Evolutionary conservation across 2,797 vertebrate genomes (phyloP).

Genomic region (Streptopelia turtur): DNA sequence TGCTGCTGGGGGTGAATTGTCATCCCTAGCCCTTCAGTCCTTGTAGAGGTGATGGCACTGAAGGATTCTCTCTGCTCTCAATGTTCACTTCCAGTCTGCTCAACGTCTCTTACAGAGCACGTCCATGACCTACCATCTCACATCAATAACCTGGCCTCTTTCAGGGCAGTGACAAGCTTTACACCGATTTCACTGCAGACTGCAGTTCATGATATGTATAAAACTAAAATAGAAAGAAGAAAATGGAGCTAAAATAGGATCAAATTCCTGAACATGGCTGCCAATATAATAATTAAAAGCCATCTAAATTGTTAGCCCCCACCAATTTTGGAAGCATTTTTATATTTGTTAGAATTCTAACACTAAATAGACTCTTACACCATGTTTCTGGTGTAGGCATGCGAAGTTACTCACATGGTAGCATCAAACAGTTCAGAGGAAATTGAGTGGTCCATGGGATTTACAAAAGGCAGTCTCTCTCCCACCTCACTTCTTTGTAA

Average conservation of each 20-base stretch:
- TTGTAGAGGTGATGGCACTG: not conserved
- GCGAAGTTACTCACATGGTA: not conserved
- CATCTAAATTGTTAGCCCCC: not conserved
- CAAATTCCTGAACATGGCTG: not conserved
- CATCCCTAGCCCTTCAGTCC: not conserved
- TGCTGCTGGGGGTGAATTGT: not conserved
- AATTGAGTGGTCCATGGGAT: not conserved
- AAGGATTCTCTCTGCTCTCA: not conserved
- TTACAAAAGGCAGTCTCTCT: not conserved
- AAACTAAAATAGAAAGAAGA: not conserved
- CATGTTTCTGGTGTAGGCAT: not conserved
- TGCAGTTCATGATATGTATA: not conserved
- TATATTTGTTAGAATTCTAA: not conserved
- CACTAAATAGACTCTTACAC: not conserved
- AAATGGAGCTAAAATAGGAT: not conserved
- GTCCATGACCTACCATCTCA: not conserved
- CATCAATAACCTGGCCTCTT: not conserved
- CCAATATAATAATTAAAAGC: not conserved
- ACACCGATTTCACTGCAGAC: not conserved
- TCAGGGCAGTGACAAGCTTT: not conserved
- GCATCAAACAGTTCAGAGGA: not conserved
- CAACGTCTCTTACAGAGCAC: not conserved
- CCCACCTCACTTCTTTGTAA: not conserved
- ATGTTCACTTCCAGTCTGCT: not conserved
- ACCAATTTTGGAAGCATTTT: not conserved